Conservation (phyloP, 2,113 vertebrate genomes). For the Paramormyrops kingsleyae region DNA sequence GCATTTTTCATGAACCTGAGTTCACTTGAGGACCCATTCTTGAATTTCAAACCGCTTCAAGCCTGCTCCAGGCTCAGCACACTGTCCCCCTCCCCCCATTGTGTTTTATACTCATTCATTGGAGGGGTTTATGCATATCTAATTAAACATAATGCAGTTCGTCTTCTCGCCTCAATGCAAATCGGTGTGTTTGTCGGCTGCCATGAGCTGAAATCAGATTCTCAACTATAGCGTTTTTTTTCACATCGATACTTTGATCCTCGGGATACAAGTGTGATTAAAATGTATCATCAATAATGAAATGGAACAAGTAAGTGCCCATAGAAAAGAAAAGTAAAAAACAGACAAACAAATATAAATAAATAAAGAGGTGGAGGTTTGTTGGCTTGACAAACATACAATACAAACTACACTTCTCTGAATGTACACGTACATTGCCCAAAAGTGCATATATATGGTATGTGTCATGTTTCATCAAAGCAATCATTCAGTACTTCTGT, state of each 20-base stretch:
- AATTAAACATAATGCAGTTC: not conserved
- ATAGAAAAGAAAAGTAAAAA: not conserved
- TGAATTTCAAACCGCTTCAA: not conserved
- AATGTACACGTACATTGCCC: not conserved
- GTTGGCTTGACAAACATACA: not conserved
- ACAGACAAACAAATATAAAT: not conserved
- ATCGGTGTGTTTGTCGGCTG: not conserved
- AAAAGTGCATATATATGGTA: not conserved
- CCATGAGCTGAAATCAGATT: not conserved
- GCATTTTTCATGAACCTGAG: not conserved
- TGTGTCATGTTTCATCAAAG: not conserved
- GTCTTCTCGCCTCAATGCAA: slow-evolving; percentile 1
- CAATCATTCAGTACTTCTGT: not conserved
- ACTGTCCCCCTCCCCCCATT: not conserved
- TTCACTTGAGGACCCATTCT: not conserved
- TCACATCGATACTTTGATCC: not conserved
- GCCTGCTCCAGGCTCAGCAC: not conserved
- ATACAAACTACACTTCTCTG: not conserved
- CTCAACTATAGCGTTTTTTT: not conserved
- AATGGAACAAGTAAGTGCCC: not conserved
- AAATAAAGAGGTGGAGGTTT: not conserved
- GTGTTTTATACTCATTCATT: not conserved
- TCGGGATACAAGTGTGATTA: not conserved
- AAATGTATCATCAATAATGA: not conserved
- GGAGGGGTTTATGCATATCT: not conserved